Conservation (phyloP, 1,140 invertebrate species). For the Octopus sinensis region DNA sequence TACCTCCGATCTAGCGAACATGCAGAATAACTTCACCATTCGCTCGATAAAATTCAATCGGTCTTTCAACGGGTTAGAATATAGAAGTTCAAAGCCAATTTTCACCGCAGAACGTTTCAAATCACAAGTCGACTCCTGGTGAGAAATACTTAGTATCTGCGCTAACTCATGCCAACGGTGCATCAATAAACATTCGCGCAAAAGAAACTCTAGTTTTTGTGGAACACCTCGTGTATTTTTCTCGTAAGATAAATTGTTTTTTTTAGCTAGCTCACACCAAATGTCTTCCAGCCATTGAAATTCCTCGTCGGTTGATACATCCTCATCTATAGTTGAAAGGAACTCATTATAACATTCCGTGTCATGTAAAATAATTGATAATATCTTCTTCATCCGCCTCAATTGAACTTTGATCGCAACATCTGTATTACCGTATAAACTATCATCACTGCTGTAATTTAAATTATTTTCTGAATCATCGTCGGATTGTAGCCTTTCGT, state of each 20-base stretch:
- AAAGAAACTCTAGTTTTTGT: background rate
- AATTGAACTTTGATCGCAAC: no score
- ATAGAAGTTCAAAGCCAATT: conserved; percentile 6
- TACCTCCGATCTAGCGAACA: conserved; percentile 2
- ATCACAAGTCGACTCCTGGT: background rate
- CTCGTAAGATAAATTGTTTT: background rate
- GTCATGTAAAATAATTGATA: no score
- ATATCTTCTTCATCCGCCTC: no score
- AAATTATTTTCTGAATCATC: no score
- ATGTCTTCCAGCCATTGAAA: background rate
- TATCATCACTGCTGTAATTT: no score
- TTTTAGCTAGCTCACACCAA: background rate
- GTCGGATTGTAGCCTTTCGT: no score
- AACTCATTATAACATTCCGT: no score
- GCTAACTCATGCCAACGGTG: background rate
- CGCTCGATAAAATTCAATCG: conserved; percentile 15
- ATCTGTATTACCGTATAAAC: no score
- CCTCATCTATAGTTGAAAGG: no score
- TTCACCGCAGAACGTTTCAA: background rate
- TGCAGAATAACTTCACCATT: conserved; percentile 17
- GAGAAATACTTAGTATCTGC: background rate
- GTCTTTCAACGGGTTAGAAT: background rate
- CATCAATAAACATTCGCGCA: background rate
- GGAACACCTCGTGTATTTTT: background rate
- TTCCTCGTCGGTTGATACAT: no score